Percentiles rank a stretch among this genome's conserved stretches.
Evolutionary conservation across 2,888 invertebrate genomes (phyloP).

Genomic region (Plagodis dolabraria): DNA sequence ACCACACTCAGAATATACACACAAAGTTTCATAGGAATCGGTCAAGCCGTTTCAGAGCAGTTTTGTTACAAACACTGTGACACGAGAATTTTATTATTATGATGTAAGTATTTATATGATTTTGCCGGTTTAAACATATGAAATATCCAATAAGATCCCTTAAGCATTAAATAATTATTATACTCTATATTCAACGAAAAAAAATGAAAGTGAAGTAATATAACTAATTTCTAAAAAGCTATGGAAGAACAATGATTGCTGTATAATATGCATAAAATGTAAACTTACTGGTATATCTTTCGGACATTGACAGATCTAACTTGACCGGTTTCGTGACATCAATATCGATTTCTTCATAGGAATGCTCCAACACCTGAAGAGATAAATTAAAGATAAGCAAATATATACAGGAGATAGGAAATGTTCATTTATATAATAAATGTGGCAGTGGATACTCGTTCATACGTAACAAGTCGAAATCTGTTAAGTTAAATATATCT

Average conservation of each 20-base stretch:
- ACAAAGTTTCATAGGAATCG: no score
- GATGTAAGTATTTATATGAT: no score
- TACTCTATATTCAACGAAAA: no score
- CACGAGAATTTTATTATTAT: no score
- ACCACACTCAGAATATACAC: no score
- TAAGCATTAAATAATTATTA: no score
- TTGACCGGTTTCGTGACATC: conserved; percentile 86
- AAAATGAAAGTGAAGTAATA: no score
- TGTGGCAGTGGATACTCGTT: not conserved
- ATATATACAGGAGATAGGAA: not conserved
- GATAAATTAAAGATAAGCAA: conserved; percentile 6
- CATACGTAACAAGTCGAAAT: not conserved
- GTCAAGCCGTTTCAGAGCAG: no score
- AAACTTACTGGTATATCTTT: conserved; percentile 79
- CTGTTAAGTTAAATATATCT: not conserved
- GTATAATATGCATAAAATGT: conserved; percentile 4
- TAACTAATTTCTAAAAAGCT: no score
- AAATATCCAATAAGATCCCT: no score
- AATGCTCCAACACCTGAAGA: conserved; percentile 87
- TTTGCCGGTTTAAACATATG: no score
- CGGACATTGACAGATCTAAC: conserved; percentile 83
- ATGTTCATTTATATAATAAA: not conserved
- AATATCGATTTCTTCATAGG: conserved; percentile 91
- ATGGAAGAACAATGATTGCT: conserved; percentile 2
- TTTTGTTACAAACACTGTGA: no score